These are phyloP conservation scores for Meriones unguiculatus DNA, from an alignment of 2,113 vertebrate genomes.

Conservation along the genomic window DNA sequence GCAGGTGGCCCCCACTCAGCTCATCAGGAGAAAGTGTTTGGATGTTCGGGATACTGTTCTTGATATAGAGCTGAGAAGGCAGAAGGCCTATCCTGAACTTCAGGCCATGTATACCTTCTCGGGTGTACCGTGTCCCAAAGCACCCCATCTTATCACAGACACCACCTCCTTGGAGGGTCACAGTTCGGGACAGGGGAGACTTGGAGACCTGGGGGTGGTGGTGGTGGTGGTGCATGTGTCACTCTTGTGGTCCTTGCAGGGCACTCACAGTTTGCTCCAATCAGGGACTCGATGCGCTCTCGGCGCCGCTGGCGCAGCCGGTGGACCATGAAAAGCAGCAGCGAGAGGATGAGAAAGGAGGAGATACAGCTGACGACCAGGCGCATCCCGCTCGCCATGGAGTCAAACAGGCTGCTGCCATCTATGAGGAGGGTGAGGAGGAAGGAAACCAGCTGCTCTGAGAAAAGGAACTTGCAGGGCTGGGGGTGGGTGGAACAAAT, in stretches of 20 bases:
- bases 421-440: slow-evolving; percentile 84
- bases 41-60: neutral
- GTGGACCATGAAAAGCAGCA: slow-evolving; percentile 99
- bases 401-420: slow-evolving; percentile 97
- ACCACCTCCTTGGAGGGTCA: neutral
- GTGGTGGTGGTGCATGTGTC: too few species aligned
- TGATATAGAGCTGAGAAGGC: neutral
- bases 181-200: neutral
- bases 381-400: slow-evolving; percentile 98
- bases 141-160: neutral
- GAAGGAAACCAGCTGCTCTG: neutral
- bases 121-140: neutral
- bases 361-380: slow-evolving; percentile 99
- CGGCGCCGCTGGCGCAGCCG: slow-evolving; percentile 95
- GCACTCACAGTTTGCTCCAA: slow-evolving; percentile 96
- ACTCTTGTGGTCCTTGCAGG: neutral
- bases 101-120: neutral
- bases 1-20: neutral
- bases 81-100: neutral
- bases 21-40: fast-evolving
- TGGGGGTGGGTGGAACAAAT: neutral
- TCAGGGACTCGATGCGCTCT: slow-evolving; percentile 97
- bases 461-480: neutral
- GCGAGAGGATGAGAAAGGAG: slow-evolving; percentile 98
- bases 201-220: neutral